Evolutionary conservation across 2,797 vertebrate genomes (phyloP).

Genomic region (Catamblyrhynchus diadema): DNA sequence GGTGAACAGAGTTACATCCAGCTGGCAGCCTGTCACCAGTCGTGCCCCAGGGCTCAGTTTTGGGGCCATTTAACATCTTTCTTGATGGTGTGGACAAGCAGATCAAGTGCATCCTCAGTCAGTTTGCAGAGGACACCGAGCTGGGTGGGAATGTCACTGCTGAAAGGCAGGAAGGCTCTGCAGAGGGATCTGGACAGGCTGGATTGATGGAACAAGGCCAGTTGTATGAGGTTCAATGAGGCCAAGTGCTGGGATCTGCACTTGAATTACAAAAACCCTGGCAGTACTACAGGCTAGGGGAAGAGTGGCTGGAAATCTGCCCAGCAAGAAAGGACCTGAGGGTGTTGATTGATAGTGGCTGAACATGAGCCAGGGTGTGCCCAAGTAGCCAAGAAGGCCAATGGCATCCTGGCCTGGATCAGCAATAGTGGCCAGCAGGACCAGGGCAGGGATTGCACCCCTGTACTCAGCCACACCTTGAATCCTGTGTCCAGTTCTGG

Average conservation of each 20-base stretch:
- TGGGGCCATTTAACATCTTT: not conserved
- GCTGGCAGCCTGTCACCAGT: no score
- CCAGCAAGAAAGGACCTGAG: not conserved
- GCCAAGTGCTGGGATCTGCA: not conserved
- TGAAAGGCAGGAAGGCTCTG: not conserved
- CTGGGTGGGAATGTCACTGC: not conserved
- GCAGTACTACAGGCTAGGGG: not conserved
- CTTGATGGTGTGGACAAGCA: not conserved
- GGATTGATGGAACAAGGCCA: not conserved
- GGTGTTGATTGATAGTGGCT: rapidly evolving
- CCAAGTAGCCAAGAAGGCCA: not conserved
- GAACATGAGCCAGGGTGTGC: not conserved
- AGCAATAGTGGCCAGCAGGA: not conserved
- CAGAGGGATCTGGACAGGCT: not conserved
- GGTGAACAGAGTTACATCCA: not conserved
- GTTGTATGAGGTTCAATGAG: not conserved
- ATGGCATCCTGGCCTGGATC: not conserved
- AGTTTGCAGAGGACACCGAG: not conserved
- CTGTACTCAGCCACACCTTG: not conserved
- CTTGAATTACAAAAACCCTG: not conserved
- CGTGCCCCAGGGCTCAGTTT: not conserved
- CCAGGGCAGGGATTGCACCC: rapidly evolving
- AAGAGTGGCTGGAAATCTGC: not conserved
- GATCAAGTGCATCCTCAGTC: not conserved
- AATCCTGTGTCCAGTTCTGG: not conserved